These are phyloP conservation scores for Calephelis perditalis DNA, from an alignment of 2,888 invertebrate species.

Conservation along the genomic window DNA sequence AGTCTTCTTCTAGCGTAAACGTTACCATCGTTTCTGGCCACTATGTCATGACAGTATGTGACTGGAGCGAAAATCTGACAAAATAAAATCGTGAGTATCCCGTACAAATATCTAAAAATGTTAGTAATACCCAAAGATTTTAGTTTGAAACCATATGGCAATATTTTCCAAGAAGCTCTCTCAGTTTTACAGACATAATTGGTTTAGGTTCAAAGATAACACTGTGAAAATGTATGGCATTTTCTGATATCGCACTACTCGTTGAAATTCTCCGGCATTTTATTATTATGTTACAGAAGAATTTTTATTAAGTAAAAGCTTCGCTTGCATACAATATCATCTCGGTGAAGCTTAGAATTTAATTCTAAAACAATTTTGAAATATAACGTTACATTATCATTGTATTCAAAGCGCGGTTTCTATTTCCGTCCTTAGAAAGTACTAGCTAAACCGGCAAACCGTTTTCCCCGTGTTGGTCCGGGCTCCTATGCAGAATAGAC, in stretches of 20 bases:
- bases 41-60: too few species aligned
- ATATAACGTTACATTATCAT: not conserved
- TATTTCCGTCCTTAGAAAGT: too few species aligned
- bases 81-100: too few species aligned
- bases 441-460: too few species aligned
- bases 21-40: too few species aligned
- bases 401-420: too few species aligned
- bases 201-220: constrained; percentile 37
- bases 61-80: too few species aligned
- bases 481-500: too few species aligned
- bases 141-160: not conserved
- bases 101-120: too few species aligned
- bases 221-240: constrained; percentile 34
- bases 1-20: too few species aligned
- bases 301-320: constrained; percentile 21
- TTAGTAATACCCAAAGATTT: too few species aligned
- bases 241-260: constrained; percentile 17
- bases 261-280: constrained; percentile 22
- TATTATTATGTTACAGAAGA: constrained; percentile 26
- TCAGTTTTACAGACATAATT: constrained; percentile 51
- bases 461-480: too few species aligned
- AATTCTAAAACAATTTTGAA: constrained; percentile 5
- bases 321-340: constrained; percentile 5
- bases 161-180: constrained; percentile 44
- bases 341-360: constrained; percentile 9